Base-by-base conservation (phyloP, 1,140 invertebrate genomes). In the Aplysia californica region DNA sequence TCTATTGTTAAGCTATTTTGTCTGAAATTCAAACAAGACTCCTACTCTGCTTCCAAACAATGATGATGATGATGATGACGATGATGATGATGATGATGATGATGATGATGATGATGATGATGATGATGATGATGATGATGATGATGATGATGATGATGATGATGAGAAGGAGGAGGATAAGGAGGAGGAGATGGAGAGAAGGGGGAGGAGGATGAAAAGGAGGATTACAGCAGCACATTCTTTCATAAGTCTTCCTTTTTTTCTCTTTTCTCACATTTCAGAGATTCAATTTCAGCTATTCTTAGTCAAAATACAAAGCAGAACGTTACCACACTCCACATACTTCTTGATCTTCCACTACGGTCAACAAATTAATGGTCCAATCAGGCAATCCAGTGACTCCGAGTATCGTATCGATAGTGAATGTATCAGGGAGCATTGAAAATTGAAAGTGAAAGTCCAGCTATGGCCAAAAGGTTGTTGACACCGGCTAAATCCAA, bases 61-160 rank as follows among this genome's bases (percentile, higher is more conserved):
- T 50, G 44, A 50, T 50, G 44, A 50, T 50, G 44, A n/a, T 50
- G 59, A 64, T 1, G 59, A 64, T 31, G 26, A 64, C 56, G 1
- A 67, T 44, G 39, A 72, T 72, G 39, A 59, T 59, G 44, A 72
- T 59, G 33, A 67, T 35, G 33, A 15, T 20, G 20, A 67, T 35
- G 23, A 67, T 31, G 20, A 35, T 31, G 33, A 31, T 67, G 33
- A 67, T 67, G 65, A 31, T 67, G 33, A 35, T 20, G 20, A 6
- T 31, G 65, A 20, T 67, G 33, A 67, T 35, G 65, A 67, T 50
- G 44, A 50, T 50, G 65, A 36, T 31, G 20, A 35, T 18, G 10
- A 67, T 31, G 33, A 20, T 15, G 65, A 35, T 31, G 65, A 20
- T 18, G 20, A 6, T 18, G 20, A 67, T 35, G 65, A 67, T 35